Evolutionary conservation across 2,888 invertebrate genomes (phyloP).

Genomic region (Lasioglossum calceatum): DNA sequence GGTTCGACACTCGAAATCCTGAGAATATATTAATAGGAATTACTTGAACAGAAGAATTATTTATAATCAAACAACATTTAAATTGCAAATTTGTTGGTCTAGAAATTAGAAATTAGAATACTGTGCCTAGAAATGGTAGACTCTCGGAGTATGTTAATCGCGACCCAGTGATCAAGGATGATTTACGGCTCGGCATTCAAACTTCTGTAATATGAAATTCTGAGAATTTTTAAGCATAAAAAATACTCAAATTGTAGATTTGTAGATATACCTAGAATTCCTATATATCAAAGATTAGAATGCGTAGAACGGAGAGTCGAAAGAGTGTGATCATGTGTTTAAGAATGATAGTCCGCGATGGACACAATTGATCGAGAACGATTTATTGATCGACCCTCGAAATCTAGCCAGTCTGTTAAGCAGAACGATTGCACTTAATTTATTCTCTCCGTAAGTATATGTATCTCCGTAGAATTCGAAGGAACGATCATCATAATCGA

Average conservation of each 20-base stretch:
- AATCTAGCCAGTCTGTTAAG: neutral
- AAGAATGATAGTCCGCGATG: neutral
- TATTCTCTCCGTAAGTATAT: neutral
- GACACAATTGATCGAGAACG: too few species aligned
- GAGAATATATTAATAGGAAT: neutral
- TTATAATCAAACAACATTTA: neutral
- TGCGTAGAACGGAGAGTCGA: too few species aligned
- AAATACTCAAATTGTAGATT: neutral
- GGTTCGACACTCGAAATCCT: too few species aligned
- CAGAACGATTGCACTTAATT: neutral
- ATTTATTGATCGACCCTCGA: neutral
- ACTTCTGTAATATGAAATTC: neutral
- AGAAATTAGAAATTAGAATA: neutral
- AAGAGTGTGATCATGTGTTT: neutral
- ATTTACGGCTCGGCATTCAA: neutral
- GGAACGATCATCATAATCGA: neutral
- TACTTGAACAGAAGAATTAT: neutral
- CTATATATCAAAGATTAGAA: too few species aligned
- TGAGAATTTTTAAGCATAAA: neutral
- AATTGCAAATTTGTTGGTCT: neutral
- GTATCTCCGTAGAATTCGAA: neutral
- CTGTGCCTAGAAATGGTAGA: neutral
- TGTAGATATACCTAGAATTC: neutral
- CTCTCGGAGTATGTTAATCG: neutral
- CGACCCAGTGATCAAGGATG: neutral